phyloP scores from a whole-genome alignment of 2,888 invertebrate genomes.

The Napeogenes inachia region DNA sequence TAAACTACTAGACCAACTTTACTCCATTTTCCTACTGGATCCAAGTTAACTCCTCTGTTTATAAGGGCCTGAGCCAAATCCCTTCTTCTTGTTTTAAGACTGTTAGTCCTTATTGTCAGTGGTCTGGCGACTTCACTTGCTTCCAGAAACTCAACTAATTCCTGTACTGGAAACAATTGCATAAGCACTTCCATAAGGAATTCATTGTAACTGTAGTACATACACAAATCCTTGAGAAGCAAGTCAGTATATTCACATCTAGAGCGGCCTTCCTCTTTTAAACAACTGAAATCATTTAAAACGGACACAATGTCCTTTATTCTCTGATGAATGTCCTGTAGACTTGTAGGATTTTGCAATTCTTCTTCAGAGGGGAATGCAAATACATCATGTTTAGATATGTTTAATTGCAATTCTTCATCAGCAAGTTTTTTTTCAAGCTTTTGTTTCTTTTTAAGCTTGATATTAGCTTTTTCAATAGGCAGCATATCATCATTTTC shows the following conservation, averaged over 20 bases:
- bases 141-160: constrained; percentile 95
- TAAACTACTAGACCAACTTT: constrained; percentile 98
- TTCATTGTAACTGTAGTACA: constrained; percentile 97
- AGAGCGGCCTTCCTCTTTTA: constrained; percentile 82
- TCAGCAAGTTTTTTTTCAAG: constrained; percentile 84
- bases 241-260: constrained; percentile 89
- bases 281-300: constrained; percentile 85
- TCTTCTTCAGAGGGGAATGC: constrained; percentile 87
- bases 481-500: constrained; percentile 85
- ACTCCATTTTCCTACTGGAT: constrained; percentile 99
- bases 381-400: constrained; percentile 85
- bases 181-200: constrained; percentile 95
- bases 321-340: constrained; percentile 91
- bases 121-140: constrained; percentile 97
- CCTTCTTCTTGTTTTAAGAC: constrained; percentile 92
- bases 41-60: constrained; percentile 97
- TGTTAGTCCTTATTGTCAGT: constrained; percentile 96
- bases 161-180: constrained; percentile 90
- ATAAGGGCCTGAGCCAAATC: constrained; percentile 97
- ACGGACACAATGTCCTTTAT: constrained; percentile 91
- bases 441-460: constrained; percentile 84
- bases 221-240: constrained; percentile 90
- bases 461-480: constrained; percentile 89
- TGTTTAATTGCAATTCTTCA: constrained; percentile 89
- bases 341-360: constrained; percentile 81